Conservation (phyloP, 2,113 vertebrate genomes). For the Noctilio leporinus region DNA sequence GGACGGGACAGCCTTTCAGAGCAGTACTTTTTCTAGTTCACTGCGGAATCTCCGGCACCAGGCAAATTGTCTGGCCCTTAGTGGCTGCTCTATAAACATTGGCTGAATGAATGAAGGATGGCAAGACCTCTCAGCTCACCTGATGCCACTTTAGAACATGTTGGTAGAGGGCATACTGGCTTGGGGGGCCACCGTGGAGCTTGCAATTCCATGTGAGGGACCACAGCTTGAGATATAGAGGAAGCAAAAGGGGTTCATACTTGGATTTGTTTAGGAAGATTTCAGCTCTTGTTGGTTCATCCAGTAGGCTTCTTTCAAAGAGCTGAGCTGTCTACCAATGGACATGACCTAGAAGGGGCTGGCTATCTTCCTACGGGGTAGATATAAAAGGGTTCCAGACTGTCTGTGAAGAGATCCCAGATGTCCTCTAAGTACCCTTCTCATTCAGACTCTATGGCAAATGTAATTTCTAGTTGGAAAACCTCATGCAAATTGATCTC, state of each 20-base stretch:
- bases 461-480: not conserved
- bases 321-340: not conserved
- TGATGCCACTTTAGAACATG: not conserved
- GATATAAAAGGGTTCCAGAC: not conserved
- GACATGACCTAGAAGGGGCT: not conserved
- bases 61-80: not conserved
- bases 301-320: not conserved
- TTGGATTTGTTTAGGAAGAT: not conserved
- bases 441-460: not conserved
- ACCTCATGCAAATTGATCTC: not conserved
- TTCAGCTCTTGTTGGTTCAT: not conserved
- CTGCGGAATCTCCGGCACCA: not conserved
- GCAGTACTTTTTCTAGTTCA: not conserved
- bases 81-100: not conserved
- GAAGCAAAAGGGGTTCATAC: not conserved
- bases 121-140: not conserved
- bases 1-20: not conserved
- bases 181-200: not conserved
- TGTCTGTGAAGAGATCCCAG: not conserved
- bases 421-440: not conserved
- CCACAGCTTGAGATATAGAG: not conserved
- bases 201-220: not conserved
- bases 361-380: not conserved
- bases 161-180: not conserved
- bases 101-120: not conserved